phyloP scores from a whole-genome alignment of 2,888 invertebrate species.

The Prenolepis imparis region DNA sequence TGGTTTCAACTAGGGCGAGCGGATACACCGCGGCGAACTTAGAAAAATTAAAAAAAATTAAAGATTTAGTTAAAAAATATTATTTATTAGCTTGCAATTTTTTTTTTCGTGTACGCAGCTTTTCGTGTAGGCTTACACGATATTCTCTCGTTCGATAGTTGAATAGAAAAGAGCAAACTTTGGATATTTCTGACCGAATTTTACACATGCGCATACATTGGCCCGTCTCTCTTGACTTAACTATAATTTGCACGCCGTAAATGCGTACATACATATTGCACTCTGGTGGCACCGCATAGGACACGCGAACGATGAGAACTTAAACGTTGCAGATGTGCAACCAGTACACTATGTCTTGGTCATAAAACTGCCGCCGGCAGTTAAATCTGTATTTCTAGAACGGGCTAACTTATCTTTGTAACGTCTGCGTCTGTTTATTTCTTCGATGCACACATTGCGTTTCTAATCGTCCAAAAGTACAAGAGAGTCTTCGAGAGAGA shows the following conservation, averaged over 20 bases:
- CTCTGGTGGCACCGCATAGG: slow-evolving; percentile 15
- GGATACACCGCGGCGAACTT: background rate
- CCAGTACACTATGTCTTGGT: slow-evolving; percentile 77
- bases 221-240: slow-evolving; percentile 46
- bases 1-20: background rate
- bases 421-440: slow-evolving; percentile 41
- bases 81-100: background rate
- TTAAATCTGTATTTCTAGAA: slow-evolving; percentile 84
- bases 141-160: slow-evolving; percentile 35
- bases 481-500: background rate
- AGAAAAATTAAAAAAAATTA: background rate
- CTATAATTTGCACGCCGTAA: slow-evolving; percentile 70
- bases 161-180: slow-evolving; percentile 31
- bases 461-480: background rate
- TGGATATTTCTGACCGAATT: slow-evolving; percentile 41
- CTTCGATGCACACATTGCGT: background rate
- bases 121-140: too few relatives aligned
- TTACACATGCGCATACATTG: slow-evolving; percentile 22
- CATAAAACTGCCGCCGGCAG: slow-evolving; percentile 79
- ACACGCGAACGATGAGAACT: slow-evolving; percentile 45
- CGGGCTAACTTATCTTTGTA: slow-evolving; percentile 51
- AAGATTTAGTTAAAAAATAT: background rate
- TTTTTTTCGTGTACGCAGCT: too few relatives aligned
- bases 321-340: slow-evolving; percentile 70
- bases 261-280: slow-evolving; percentile 53